A percentile compares a stretch with the other conserved stretches of the same genome.
Conservation (phyloP, 2,113 vertebrate genomes). For the Cryptotis parvus region DNA sequence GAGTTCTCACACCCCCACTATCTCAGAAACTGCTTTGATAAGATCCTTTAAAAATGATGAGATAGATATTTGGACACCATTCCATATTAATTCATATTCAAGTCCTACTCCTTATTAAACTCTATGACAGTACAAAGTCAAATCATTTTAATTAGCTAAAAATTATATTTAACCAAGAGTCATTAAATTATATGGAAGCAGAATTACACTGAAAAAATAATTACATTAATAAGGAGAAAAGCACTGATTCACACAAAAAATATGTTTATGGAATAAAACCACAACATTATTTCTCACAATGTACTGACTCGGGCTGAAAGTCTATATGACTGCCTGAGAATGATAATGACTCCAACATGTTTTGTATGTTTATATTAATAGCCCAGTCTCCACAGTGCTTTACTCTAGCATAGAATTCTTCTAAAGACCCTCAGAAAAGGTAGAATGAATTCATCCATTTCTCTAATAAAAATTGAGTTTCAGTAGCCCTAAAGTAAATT, state of each 20-base stretch:
- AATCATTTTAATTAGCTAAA: conserved; percentile 23
- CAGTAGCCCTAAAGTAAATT: conserved; percentile 15
- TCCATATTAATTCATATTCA: background rate
- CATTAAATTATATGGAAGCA: conserved; percentile 4
- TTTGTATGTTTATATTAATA: background rate
- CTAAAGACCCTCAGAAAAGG: background rate
- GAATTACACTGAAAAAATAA: conserved; percentile 43
- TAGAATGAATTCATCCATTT: conserved; percentile 14
- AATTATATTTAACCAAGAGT: background rate
- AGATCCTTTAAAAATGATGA: background rate
- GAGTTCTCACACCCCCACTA: too few relatives aligned
- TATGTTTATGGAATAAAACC: background rate
- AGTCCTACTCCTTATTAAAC: background rate
- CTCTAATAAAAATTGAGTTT: conserved; percentile 14
- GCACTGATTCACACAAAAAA: conserved; percentile 2
- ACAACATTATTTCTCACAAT: background rate
- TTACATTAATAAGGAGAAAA: background rate
- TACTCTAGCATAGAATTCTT: background rate
- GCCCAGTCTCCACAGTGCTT: background rate
- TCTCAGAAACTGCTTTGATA: too few relatives aligned
- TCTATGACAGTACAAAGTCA: background rate
- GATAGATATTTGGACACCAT: background rate
- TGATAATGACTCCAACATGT: background rate
- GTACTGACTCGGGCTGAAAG: background rate
- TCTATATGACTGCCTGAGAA: background rate